These are phyloP conservation scores for Amiota mariae DNA, from an alignment of 2,888 invertebrate genomes.

Conservation along the genomic window DNA sequence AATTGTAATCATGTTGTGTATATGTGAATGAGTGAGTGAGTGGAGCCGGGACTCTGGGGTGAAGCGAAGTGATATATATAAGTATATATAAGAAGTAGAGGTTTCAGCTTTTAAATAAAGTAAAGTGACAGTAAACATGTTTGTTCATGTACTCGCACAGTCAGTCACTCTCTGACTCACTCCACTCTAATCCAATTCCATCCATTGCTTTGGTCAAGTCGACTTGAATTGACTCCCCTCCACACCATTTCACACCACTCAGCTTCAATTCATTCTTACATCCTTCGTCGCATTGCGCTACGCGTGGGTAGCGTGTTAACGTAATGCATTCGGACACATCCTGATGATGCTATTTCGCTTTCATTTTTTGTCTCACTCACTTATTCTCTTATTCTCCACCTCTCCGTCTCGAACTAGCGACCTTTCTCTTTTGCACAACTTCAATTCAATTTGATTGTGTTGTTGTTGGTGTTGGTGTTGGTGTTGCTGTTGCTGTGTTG, in stretches of 20 bases:
- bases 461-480: neutral
- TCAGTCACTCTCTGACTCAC: constrained; percentile 11
- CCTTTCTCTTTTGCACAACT: constrained; percentile 1
- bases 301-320: neutral
- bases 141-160: constrained; percentile 23
- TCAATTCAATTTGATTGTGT: neutral
- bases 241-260: too few relatives aligned
- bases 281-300: neutral
- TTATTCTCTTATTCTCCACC: constrained; percentile 28
- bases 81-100: too few relatives aligned
- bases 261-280: neutral
- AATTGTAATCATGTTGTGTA: constrained; percentile 38
- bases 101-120: too few relatives aligned
- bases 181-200: neutral
- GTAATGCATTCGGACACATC: constrained; percentile 6
- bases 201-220: constrained; percentile 47
- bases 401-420: too few relatives aligned
- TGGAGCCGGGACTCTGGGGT: too few relatives aligned
- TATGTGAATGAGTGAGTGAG: neutral
- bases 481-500: neutral
- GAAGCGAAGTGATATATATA: too few relatives aligned
- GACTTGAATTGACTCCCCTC: too few relatives aligned
- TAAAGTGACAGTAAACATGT: constrained; percentile 25
- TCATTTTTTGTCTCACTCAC: constrained; percentile 54
- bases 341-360: constrained; percentile 62